These are phyloP conservation scores for Oncorhynchus keta DNA, from an alignment of 2,113 vertebrate genomes.

Conservation along the genomic window DNA sequence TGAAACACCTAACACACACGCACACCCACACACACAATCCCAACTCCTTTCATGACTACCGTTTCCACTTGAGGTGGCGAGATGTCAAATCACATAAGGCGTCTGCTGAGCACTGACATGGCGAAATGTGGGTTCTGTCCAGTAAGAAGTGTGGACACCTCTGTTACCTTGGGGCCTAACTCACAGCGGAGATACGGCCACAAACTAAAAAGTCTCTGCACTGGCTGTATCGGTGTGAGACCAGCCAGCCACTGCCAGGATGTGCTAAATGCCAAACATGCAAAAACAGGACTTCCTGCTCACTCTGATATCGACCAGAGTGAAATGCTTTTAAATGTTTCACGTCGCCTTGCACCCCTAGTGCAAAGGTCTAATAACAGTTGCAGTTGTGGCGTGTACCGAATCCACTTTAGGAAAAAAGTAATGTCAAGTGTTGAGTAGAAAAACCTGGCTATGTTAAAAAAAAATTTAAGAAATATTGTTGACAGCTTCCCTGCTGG, in stretches of 20 bases:
- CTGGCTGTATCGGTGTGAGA: background rate
- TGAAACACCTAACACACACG: background rate
- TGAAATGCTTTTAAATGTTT: constrained; percentile 10
- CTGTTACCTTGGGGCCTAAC: too few species aligned
- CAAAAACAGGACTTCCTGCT: constrained; percentile 5
- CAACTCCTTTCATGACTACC: constrained; percentile 10
- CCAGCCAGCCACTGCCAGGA: background rate
- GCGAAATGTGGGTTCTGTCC: constrained; percentile 19
- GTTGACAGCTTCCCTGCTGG: constrained; percentile 3
- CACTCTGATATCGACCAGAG: constrained; percentile 19
- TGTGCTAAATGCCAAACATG: constrained; percentile 8
- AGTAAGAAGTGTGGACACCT: constrained; percentile 23
- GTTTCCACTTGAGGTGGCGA: constrained; percentile 13
- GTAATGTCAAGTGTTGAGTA: constrained; percentile 6
- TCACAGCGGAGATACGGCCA: constrained; percentile 11
- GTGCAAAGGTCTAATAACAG: too few species aligned
- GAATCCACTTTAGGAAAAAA: background rate
- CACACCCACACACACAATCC: background rate
- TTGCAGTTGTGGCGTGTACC: background rate
- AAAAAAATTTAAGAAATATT: constrained; percentile 12
- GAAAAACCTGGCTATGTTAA: background rate
- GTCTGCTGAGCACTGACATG: constrained; percentile 37
- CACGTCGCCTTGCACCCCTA: background rate
- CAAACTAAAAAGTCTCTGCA: background rate
- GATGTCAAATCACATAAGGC: constrained; percentile 42